A percentile compares a stretch with the other conserved stretches of the same genome.
Evolutionary conservation across 2,888 invertebrate species (phyloP).

Genomic region (Meta bourneti): DNA sequence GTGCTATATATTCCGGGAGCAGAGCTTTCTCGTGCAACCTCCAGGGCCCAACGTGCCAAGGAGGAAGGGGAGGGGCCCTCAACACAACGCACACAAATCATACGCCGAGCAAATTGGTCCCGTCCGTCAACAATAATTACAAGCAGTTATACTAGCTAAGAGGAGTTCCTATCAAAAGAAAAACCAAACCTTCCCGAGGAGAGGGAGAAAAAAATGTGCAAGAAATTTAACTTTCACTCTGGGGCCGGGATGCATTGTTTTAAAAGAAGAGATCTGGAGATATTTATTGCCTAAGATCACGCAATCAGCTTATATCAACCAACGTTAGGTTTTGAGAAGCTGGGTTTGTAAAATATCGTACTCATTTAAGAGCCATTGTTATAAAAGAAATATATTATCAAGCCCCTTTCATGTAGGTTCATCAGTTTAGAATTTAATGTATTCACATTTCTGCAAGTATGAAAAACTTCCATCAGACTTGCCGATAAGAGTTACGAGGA

Average conservation of each 20-base stretch:
- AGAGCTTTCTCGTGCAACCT: conserved; percentile 72
- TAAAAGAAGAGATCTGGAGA: conserved; percentile 31
- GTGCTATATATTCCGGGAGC: conserved; percentile 76
- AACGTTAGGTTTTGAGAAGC: background rate
- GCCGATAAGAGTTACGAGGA: too few species aligned
- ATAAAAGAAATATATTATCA: background rate
- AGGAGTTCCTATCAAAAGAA: conserved; percentile 49
- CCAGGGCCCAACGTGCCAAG: conserved; percentile 59
- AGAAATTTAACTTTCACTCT: conserved; percentile 39
- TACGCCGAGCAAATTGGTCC: conserved; percentile 72
- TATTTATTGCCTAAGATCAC: conserved; percentile 72
- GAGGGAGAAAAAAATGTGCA: conserved; percentile 11
- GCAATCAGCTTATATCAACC: conserved; percentile 18
- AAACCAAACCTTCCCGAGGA: conserved; percentile 11
- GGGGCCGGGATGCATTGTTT: conserved; percentile 59
- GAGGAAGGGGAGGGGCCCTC: conserved; percentile 61
- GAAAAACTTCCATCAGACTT: too few species aligned
- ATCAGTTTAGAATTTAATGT: too few species aligned
- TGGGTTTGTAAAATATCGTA: background rate
- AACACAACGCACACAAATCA: conserved; percentile 75
- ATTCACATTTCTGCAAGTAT: background rate
- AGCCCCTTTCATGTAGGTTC: background rate
- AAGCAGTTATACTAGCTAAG: conserved; percentile 70
- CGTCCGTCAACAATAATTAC: conserved; percentile 77
- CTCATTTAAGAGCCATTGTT: background rate